These are phyloP conservation scores for Hemiprocne comata DNA, from an alignment of 2,113 vertebrate genomes.

Conservation along the genomic window DNA sequence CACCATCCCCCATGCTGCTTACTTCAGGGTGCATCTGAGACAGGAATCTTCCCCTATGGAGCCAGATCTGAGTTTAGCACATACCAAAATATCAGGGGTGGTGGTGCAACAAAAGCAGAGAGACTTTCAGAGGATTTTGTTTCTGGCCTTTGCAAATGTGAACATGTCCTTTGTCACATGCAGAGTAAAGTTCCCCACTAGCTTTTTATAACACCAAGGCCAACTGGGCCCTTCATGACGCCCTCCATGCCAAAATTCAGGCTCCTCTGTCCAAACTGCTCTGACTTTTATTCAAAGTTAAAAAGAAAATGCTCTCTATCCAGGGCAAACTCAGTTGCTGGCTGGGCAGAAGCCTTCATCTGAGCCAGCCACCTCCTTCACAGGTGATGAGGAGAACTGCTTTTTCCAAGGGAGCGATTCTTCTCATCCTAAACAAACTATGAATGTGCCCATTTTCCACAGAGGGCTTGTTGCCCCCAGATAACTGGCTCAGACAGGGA, in stretches of 20 bases:
- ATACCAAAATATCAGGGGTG: not conserved
- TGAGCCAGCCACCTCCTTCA: not conserved
- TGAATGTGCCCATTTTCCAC: not conserved
- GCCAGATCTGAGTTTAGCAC: not conserved
- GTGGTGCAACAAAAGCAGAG: not conserved
- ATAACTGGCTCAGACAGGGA: not conserved
- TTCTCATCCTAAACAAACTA: not conserved
- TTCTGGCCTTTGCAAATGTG: not conserved
- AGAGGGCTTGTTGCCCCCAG: not conserved
- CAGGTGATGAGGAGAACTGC: not conserved
- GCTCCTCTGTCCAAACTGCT: not conserved
- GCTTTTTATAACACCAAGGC: not conserved
- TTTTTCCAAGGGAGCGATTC: not conserved
- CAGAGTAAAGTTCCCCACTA: not conserved
- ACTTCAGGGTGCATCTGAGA: not conserved
- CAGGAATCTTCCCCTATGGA: not conserved
- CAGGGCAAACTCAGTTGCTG: not conserved
- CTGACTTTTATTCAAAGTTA: not conserved
- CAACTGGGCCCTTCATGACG: not conserved
- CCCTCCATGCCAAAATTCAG: not conserved
- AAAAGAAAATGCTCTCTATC: not conserved
- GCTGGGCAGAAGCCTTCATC: not conserved
- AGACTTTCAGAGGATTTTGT: not conserved
- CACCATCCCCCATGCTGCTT: not conserved
- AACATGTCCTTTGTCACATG: not conserved